Percentiles rank a stretch among this genome's conserved stretches.
Conservation (phyloP, 92 coral and sea anemone genomes). For the Pocillopora meandrina region DNA sequence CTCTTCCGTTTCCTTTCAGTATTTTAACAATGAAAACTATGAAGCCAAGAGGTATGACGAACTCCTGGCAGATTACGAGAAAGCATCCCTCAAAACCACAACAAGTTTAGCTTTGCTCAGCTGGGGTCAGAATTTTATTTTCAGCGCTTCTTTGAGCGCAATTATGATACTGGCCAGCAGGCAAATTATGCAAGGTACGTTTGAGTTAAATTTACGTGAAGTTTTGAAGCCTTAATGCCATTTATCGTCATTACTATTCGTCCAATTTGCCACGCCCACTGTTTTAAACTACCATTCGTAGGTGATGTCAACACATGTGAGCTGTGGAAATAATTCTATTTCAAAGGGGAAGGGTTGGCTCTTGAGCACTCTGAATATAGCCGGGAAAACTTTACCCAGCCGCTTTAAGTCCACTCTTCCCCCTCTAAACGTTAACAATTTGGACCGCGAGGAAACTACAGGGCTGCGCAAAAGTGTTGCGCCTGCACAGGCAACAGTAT, state of each 20-base stretch:
- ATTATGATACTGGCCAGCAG: constrained; percentile 90
- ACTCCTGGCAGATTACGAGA: constrained; percentile 80
- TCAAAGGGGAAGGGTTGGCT: too few relatives aligned
- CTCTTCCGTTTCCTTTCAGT: constrained; percentile 51
- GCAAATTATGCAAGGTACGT: constrained; percentile 85
- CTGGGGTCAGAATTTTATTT: constrained; percentile 97
- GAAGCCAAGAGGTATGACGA: constrained; percentile 90
- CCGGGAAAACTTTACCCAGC: too few relatives aligned
- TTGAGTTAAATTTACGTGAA: neutral
- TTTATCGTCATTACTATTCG: neutral
- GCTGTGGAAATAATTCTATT: too few relatives aligned
- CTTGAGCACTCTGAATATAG: too few relatives aligned
- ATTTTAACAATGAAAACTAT: constrained; percentile 88
- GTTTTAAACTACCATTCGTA: too few relatives aligned
- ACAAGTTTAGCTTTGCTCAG: constrained; percentile 92
- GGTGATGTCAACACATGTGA: too few relatives aligned
- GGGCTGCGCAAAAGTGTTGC: too few relatives aligned
- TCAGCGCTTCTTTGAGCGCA: constrained; percentile 83
- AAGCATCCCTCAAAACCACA: constrained; percentile 92
- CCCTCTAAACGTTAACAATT: too few relatives aligned
- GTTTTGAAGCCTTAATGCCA: neutral
- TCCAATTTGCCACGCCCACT: too few relatives aligned
- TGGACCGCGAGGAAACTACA: too few relatives aligned
- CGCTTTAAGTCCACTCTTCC: too few relatives aligned
- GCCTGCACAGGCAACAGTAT: too few relatives aligned